A percentile compares a stretch with the other conserved stretches of the same genome.
Evolutionary conservation across 2,888 invertebrate genomes (phyloP).

Genomic region (Temnothorax rugatulus): DNA sequence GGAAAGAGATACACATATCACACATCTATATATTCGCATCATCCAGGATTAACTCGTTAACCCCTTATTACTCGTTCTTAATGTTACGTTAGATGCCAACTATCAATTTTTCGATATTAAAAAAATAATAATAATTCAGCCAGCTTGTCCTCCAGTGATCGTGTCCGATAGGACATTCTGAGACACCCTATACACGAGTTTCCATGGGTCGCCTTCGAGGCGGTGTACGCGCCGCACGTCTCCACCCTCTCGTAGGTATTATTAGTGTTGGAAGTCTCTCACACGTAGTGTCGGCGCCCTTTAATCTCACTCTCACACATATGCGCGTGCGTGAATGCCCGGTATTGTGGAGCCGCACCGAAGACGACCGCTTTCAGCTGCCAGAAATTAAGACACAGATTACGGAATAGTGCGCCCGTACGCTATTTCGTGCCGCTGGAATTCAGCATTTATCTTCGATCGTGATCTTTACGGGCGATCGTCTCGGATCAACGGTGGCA

Average conservation of each 20-base stretch:
- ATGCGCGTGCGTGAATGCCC: constrained; percentile 77
- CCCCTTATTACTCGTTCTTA: neutral
- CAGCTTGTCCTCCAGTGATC: neutral
- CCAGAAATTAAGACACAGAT: constrained; percentile 79
- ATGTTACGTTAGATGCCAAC: neutral
- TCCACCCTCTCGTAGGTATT: constrained; percentile 75
- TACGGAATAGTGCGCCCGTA: constrained; percentile 73
- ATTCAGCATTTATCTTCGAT: constrained; percentile 52
- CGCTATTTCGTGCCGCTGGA: constrained; percentile 53
- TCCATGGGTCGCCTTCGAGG: constrained; percentile 58
- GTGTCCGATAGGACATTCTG: neutral
- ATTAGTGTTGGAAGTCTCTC: constrained; percentile 81
- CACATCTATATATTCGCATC: neutral
- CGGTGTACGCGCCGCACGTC: constrained; percentile 54
- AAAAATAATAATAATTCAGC: neutral
- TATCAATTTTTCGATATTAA: neutral
- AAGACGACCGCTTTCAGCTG: constrained; percentile 72
- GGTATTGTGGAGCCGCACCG: constrained; percentile 77
- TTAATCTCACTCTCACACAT: constrained; percentile 79
- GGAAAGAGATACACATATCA: neutral
- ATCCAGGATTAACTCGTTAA: neutral
- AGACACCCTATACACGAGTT: constrained; percentile 46
- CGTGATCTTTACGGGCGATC: constrained; percentile 46
- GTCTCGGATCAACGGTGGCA: constrained; percentile 20
- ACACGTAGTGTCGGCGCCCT: constrained; percentile 83